Conservation (phyloP, 2,797 vertebrate genomes). For the Oreochromis mossambicus region DNA sequence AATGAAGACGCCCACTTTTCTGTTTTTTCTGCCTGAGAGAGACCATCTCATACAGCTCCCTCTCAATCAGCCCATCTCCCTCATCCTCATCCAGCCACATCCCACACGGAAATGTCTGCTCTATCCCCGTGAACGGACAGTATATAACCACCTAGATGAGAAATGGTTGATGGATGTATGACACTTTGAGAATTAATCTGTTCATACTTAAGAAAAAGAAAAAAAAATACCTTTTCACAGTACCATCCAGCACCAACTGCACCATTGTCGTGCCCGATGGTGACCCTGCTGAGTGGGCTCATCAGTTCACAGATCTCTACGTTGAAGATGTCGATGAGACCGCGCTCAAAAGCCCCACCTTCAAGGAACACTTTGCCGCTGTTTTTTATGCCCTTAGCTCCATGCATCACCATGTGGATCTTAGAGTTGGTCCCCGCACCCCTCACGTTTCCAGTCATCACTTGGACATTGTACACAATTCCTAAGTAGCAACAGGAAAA, state of each 20-base stretch:
- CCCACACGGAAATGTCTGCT: conserved; percentile 93
- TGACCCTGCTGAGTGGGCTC: conserved; percentile 93
- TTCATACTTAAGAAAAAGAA: not conserved
- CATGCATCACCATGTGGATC: conserved; percentile 92
- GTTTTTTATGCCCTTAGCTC: conserved; percentile 90
- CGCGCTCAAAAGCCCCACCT: conserved; percentile 91
- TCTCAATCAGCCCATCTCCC: conserved; percentile 89
- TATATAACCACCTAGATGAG: conserved; percentile 86
- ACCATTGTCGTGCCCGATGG: conserved; percentile 89
- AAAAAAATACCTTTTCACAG: conserved; percentile 88
- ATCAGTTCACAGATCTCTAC: conserved; percentile 90
- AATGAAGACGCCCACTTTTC: conserved; percentile 81
- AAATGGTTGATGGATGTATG: not conserved
- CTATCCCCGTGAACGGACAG: conserved; percentile 93
- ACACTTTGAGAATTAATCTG: not conserved
- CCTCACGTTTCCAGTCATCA: conserved; percentile 90
- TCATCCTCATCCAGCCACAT: conserved; percentile 96
- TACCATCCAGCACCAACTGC: conserved; percentile 93
- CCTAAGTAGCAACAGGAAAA: conserved; percentile 64
- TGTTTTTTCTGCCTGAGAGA: conserved; percentile 88
- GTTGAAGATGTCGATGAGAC: conserved; percentile 91
- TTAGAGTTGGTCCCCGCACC: conserved; percentile 97
- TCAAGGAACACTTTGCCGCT: conserved; percentile 94
- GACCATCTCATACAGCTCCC: conserved; percentile 96
- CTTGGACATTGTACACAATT: conserved; percentile 89